Evolutionary conservation across 2,888 invertebrate genomes (phyloP), one percentile per base, ranked within the genome.

Genomic region (Athetis lepigone): DNA sequence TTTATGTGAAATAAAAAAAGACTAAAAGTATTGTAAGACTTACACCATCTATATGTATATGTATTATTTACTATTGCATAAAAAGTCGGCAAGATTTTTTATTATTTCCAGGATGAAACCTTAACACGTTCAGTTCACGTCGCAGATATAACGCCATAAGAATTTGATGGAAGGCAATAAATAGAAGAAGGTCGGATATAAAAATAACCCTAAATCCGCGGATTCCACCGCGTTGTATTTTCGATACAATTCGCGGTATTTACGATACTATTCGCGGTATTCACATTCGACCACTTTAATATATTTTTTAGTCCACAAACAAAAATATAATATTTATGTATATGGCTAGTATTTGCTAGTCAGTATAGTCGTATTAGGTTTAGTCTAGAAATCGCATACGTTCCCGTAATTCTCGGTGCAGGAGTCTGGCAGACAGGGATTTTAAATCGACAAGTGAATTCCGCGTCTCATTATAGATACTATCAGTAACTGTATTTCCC

Each of bases 141-240:
- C 55, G 43, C 16, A 43, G 52, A 56, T 58, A 63, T 62, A 63
- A 64, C 45, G 37, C 29, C 36, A 47, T 47, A 64, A 39, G 60
- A 54, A 54, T 77, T 77, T 77, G 74, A 80, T 74, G 52, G 70
- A 45, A 43, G 37, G 56, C 36, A 60, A 64, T 69, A 73, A 70
- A 79, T 60, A 77, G 47, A 50, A 58, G 62, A 61, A 75, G 62
- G 64, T 55, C 33, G 46, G 33, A 16, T 46, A 78, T 78, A 78
- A 78, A 75, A 75, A 75, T 63, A 65, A 58, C 46, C 55, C 37
- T 75, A 66, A 75, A 75, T 70, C 62, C 43, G 27, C 16, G 51
- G 21, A 47, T 55, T 43, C 37, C 40, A 51, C 27, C 36, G 47
- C 27, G 43, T 39, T 46, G 27, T 56, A 46, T 72, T 42, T 19